Conservation (phyloP, 1,140 invertebrate species). For the Druon quercuslanigerum region DNA sequence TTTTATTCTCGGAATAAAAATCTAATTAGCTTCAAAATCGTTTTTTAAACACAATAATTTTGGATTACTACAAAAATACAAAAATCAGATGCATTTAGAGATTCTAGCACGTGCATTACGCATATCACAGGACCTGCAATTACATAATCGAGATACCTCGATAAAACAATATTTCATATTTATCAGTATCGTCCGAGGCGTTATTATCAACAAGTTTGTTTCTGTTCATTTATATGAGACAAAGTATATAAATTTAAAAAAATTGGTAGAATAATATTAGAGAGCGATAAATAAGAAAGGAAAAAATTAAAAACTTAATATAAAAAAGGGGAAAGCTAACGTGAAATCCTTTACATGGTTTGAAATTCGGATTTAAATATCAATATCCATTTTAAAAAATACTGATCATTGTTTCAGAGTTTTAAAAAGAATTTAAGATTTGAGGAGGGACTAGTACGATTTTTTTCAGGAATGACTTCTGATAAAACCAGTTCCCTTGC, state of each 20-base stretch:
- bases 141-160: slow-evolving; percentile 3
- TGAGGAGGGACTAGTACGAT: no score
- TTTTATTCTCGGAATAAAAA: no score
- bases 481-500: no score
- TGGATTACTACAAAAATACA: neutral
- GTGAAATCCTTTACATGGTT: no score
- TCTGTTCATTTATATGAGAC: neutral
- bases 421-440: neutral
- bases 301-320: no score
- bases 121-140: neutral
- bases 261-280: no score
- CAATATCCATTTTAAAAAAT: neutral
- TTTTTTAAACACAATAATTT: neutral
- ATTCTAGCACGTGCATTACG: neutral
- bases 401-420: neutral
- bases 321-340: no score
- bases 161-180: no score
- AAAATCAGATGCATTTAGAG: neutral
- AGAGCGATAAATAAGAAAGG: no score
- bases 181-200: neutral
- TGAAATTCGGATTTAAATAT: no score
- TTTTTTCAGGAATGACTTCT: no score
- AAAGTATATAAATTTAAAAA: no score
- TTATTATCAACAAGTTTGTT: slow-evolving; percentile 5
- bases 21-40: neutral